These are phyloP conservation scores for Heliconius ismenius DNA, from an alignment of 2,888 invertebrate genomes.

Conservation along the genomic window DNA sequence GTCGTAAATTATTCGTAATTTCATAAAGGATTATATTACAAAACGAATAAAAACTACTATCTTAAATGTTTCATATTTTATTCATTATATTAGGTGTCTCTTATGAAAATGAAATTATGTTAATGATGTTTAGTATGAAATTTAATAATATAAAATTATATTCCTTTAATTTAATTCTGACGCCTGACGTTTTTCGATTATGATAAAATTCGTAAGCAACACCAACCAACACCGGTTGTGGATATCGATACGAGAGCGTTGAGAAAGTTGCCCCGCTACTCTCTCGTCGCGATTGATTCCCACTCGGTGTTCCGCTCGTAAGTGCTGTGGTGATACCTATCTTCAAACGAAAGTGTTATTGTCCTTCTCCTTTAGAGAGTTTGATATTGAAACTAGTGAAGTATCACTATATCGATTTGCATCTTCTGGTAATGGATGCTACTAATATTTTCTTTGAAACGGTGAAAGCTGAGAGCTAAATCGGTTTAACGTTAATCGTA, in stretches of 20 bases:
- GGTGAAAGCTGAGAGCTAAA: not conserved
- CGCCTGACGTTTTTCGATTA: constrained; percentile 30
- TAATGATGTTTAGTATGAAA: not conserved
- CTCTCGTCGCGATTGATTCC: constrained; percentile 65
- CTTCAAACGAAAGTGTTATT: constrained; percentile 44
- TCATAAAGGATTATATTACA: not conserved
- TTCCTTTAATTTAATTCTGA: not conserved
- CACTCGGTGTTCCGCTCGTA: constrained; percentile 52
- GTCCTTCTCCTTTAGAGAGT: constrained; percentile 36
- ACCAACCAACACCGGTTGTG: constrained; percentile 35
- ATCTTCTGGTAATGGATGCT: not conserved
- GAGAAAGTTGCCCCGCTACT: constrained; percentile 75
- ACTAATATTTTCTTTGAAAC: not conserved
- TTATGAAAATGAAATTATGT: not conserved
- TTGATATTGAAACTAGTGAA: constrained; percentile 5
- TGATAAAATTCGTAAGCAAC: constrained; percentile 25
- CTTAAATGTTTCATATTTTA: constrained; percentile 7
- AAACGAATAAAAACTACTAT: constrained; percentile 1
- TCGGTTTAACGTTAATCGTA: not conserved
- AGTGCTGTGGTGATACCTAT: constrained; percentile 49
- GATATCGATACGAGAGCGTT: constrained; percentile 61
- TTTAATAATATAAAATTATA: not conserved
- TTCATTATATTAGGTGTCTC: not conserved
- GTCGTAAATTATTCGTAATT: not conserved
- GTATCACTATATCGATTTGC: constrained; percentile 3